These are phyloP conservation scores for Tiliqua scincoides DNA, from an alignment of 2,113 vertebrate species.

Conservation along the genomic window DNA sequence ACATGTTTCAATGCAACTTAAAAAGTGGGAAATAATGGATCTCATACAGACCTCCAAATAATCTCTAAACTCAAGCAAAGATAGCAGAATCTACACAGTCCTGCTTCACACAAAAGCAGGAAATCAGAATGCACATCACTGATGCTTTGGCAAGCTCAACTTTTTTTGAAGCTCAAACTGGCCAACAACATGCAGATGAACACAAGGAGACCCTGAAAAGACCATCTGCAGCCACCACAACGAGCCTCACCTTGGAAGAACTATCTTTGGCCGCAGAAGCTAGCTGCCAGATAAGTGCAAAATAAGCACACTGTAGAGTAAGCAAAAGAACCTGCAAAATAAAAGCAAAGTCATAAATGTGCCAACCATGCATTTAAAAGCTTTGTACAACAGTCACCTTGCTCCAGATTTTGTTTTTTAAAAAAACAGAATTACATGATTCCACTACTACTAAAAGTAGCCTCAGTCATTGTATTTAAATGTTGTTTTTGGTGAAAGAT, in stretches of 20 bases:
- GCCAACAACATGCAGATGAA: slow-evolving; percentile 19
- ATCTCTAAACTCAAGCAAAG: background rate
- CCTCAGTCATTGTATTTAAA: background rate
- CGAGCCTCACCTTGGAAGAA: slow-evolving; percentile 78
- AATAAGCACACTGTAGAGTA: slow-evolving; percentile 82
- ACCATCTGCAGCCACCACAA: background rate
- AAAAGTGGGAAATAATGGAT: background rate
- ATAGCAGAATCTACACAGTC: background rate
- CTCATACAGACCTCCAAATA: background rate
- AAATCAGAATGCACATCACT: background rate
- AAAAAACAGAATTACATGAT: background rate
- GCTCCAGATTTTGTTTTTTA: background rate
- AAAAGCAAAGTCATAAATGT: slow-evolving; percentile 47
- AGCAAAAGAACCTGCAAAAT: slow-evolving; percentile 81
- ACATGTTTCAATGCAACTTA: background rate
- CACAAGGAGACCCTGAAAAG: slow-evolving; percentile 10
- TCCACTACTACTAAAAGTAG: slow-evolving; percentile 11
- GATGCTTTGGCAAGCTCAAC: background rate
- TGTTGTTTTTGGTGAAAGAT: slow-evolving; percentile 26
- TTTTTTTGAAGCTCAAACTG: background rate
- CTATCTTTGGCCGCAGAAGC: slow-evolving; percentile 70
- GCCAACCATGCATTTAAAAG: slow-evolving; percentile 33
- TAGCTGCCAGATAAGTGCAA: slow-evolving; percentile 86
- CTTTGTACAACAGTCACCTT: slow-evolving; percentile 22
- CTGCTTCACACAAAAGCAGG: background rate